These are phyloP conservation scores for Microhierax caerulescens DNA, from an alignment of 2,797 vertebrate species.

Conservation along the genomic window DNA sequence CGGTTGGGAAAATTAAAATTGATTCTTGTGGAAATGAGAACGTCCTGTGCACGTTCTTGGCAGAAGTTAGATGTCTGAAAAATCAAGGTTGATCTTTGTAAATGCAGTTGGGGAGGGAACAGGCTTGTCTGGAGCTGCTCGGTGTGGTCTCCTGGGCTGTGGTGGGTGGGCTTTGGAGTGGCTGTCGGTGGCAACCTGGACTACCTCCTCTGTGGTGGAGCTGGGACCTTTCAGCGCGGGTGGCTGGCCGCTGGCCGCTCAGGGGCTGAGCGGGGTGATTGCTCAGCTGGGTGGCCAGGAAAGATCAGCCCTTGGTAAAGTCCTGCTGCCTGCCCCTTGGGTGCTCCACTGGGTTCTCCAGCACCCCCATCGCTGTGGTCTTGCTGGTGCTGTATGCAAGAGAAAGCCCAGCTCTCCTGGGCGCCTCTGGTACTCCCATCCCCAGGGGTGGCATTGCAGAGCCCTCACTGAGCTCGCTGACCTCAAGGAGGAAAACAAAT, in stretches of 20 bases:
- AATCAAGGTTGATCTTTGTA: not conserved
- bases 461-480: not conserved
- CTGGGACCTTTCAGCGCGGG: not conserved
- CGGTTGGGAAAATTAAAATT: not conserved
- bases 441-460: not conserved
- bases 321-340: accelerated
- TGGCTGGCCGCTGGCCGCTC: not conserved
- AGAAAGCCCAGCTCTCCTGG: not conserved
- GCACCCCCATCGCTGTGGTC: accelerated
- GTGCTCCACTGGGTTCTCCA: not conserved
- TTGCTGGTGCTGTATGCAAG: accelerated
- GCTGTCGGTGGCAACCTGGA: not conserved
- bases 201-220: not conserved
- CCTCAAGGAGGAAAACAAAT: not conserved
- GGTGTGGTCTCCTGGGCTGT: not conserved
- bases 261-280: not conserved
- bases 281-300: accelerated
- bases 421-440: not conserved
- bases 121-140: not conserved
- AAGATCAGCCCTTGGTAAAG: not conserved
- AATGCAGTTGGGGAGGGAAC: not conserved
- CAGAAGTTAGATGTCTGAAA: not conserved
- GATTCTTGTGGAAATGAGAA: not conserved
- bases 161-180: not conserved
- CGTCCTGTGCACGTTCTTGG: accelerated